Percentiles rank a stretch among this genome's conserved stretches.
Evolutionary conservation across 2,113 vertebrate genomes (phyloP).

Genomic region (Centrocercus urophasianus): DNA sequence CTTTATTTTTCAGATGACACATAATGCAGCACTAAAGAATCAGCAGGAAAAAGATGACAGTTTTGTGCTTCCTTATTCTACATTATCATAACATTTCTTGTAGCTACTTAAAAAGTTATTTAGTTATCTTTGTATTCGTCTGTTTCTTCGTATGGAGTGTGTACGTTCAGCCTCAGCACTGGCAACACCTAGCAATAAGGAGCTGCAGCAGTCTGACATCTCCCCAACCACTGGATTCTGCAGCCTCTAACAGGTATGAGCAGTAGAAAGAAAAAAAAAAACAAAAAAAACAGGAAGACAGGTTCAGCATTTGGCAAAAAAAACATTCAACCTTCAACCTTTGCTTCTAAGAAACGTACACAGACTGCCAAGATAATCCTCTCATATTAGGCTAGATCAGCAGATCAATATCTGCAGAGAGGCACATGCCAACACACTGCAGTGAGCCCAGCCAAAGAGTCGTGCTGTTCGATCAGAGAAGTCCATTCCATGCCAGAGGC

Average conservation of each 20-base stretch:
- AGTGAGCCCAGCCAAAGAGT: not conserved
- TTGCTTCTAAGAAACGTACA: not conserved
- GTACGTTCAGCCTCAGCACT: not conserved
- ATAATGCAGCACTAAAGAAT: not conserved
- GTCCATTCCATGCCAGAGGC: not conserved
- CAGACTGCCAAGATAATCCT: not conserved
- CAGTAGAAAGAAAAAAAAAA: not conserved
- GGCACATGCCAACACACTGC: not conserved
- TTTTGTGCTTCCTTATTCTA: not conserved
- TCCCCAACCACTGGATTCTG: not conserved
- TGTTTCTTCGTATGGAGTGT: not conserved
- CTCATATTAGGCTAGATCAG: not conserved
- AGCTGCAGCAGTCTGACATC: not conserved
- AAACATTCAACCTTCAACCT: not conserved
- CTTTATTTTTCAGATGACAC: slow-evolving; percentile 41
- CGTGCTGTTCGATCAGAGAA: not conserved
- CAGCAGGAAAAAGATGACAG: not conserved
- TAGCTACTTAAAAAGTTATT: not conserved
- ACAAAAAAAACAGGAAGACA: not conserved
- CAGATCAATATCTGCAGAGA: not conserved
- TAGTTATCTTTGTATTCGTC: not conserved
- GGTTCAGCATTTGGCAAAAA: not conserved
- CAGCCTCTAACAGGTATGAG: not conserved
- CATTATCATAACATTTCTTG: not conserved
- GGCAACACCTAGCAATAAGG: not conserved